Evolutionary conservation across 2,113 vertebrate genomes (phyloP), one percentile per base, ranked within the genome.

Genomic region (Myiagra hebetior): DNA sequence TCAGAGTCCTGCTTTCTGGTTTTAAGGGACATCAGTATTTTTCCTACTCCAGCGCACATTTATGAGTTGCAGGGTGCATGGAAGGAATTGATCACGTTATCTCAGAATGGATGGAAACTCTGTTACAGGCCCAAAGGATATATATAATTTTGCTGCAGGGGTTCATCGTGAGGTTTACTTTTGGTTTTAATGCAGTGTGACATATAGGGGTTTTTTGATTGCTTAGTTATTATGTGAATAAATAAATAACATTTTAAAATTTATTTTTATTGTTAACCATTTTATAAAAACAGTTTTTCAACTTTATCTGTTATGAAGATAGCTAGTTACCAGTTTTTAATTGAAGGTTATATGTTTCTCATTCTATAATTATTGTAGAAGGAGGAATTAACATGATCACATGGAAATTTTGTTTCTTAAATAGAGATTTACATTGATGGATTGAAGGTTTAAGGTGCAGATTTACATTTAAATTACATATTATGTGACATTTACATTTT

Each of bases 381-480:
- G 56, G 91, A 81, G 44, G 41, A 96, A 96, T 97, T 97, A 95
- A 78, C 69, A 46, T 92, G 93, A 96, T 95, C 95, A 82, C 83
- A 77, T 96, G 85, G 88, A 96, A 91, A 97, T 92, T 93, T 95
- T 93, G 64, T 95, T 96, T 94, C 93, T 95, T 96, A 90, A 92
- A 91, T 92, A 80, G 93, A 95, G 92, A 97, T 95, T 96, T 97
- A 93, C 95, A 60, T 84, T 97, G 95, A 96, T 88, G 89, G 95
- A 97, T 97, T 95, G 96, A 97, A 95, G 93, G 91, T 96, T 97
- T 96, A 96, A 94, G 85, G 92, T 92, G 88, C 92, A 92, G 95
- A 96, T 96, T 96, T 97, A 96, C 95, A 96, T 95, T 95, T 95
- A 95, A 97, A 97, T 97, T 96, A 95, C 91, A 87, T 95, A 96